Evolutionary conservation across 2,888 invertebrate genomes (phyloP), one percentile per base, ranked within the genome.

Genomic region (Drosophila incognita): DNA sequence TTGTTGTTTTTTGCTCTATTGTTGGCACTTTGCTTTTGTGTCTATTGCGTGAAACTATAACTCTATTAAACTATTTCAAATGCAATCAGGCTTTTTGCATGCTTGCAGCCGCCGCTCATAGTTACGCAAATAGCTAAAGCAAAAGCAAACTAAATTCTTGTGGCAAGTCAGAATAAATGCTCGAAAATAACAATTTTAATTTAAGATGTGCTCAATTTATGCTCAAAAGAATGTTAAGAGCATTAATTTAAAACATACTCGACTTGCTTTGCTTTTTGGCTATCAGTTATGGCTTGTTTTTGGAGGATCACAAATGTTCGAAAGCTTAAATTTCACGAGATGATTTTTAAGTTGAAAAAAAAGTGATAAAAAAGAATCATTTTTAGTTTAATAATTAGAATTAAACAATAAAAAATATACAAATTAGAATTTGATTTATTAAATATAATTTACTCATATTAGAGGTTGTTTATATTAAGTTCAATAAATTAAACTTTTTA

Each of bases 11-110:
- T 49, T 18, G 10, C 57, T 73, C 46, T 51, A 48, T 76, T 60
- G 40, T 54, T 66, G 42, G 35, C 60, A 58, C 57, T 56, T 67
- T 35, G 40, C 40, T 40, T 57, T 40, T 40, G 24, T 31, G 48
- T 27, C 38, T 11, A 57, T 24, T 8, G 51, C 36, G 40, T 53
- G 29, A 38, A 70, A 81, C 53, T 58, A 33, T 38, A 70, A 81
- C 56, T 63, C 21, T 21, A 63, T 73, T 79, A 27, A 66, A 57
- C 29, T 65, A 51, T 59, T 51, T 38, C 31, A 27, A 35, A 46
- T 69, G 63, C 49, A 59, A 66, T 64, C 60, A 77, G 74, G n/a
- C n/a, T 61, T 64, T 69, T 49, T 69, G 72, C 72, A 62, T 61
- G 56, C 64, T 68, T 64, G 46, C 11, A 24, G 70, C 65, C 33